Evolutionary conservation across 2,888 invertebrate species (phyloP).

Genomic region (Nysson spinosus): DNA sequence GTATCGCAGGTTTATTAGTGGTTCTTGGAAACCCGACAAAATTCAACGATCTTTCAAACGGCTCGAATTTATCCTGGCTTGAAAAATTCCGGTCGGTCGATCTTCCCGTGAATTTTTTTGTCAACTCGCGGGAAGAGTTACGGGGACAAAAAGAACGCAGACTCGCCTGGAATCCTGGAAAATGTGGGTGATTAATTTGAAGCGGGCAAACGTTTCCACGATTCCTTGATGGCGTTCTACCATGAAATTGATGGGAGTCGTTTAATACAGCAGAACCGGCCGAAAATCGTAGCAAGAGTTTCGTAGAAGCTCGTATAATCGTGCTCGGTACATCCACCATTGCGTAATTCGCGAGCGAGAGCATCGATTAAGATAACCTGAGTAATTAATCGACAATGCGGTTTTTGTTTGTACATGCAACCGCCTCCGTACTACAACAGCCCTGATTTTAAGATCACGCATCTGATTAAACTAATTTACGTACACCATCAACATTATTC

Average conservation of each 20-base stretch:
- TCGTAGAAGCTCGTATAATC: neutral
- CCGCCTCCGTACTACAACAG: neutral
- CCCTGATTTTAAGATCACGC: neutral
- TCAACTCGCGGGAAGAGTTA: neutral
- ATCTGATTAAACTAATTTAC: neutral
- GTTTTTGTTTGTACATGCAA: neutral
- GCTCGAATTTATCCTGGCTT: too few relatives aligned
- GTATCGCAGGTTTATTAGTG: too few relatives aligned
- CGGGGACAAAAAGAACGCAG: neutral
- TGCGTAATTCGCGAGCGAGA: neutral
- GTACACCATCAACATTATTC: neutral
- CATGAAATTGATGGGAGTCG: neutral
- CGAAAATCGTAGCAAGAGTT: neutral
- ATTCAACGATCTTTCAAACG: too few relatives aligned
- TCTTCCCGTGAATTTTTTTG: too few relatives aligned
- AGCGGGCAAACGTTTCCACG: conserved; percentile 21
- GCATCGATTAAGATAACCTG: conserved; percentile 15
- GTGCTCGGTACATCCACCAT: neutral
- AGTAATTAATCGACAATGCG: conserved; percentile 14
- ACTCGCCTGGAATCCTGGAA: neutral
- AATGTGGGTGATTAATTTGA: neutral
- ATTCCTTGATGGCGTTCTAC: neutral
- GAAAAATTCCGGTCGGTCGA: too few relatives aligned
- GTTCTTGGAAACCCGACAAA: too few relatives aligned
- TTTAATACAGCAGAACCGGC: neutral